These are phyloP conservation scores for Lydus trimaculatus DNA, from an alignment of 2,888 invertebrate genomes.

Conservation along the genomic window DNA sequence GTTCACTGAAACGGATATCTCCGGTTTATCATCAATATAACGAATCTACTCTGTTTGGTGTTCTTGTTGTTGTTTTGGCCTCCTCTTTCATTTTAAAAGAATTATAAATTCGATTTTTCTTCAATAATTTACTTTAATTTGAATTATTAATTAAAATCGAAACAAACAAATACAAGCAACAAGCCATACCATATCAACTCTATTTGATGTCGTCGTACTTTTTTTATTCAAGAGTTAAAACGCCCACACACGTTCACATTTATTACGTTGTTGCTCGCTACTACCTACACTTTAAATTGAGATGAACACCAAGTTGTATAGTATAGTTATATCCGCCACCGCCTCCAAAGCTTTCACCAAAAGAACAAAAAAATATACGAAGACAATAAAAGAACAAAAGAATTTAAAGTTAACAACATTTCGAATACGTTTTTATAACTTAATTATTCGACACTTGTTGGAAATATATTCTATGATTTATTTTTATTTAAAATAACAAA, in stretches of 20 bases:
- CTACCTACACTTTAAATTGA: constrained; percentile 1
- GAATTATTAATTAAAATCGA: neutral
- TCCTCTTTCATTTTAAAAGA: too few relatives aligned
- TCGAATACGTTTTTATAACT: too few relatives aligned
- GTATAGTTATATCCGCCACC: neutral
- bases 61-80: too few relatives aligned
- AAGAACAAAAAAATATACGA: neutral
- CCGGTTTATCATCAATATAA: constrained; percentile 1
- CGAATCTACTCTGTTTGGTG: too few relatives aligned
- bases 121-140: neutral
- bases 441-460: neutral
- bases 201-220: neutral
- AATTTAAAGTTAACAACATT: neutral
- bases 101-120: too few relatives aligned
- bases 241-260: neutral
- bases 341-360: neutral
- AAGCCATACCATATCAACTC: too few relatives aligned
- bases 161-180: too few relatives aligned
- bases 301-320: neutral
- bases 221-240: constrained; percentile 10
- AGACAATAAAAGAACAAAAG: neutral
- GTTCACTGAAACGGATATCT: constrained; percentile 31
- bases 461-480: neutral
- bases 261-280: neutral
- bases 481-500: neutral